phyloP scores from a whole-genome alignment of 2,113 vertebrate species.

The Plestiodon gilberti region DNA sequence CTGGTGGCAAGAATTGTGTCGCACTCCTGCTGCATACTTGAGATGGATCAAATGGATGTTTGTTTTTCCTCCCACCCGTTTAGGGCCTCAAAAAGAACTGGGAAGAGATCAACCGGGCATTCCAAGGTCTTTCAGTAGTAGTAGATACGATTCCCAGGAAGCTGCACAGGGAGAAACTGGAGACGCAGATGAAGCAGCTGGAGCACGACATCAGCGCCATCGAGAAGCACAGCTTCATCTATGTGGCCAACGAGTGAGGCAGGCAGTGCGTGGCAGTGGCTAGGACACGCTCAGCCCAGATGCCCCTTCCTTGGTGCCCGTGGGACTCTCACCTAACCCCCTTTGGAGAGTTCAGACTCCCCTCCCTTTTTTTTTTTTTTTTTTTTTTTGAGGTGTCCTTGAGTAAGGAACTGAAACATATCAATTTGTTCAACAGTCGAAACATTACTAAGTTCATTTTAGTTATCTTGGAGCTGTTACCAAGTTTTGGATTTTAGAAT shows the following conservation, averaged over 20 bases:
- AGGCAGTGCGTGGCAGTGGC: background rate
- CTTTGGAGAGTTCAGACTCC: background rate
- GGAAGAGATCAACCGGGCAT: slow-evolving; percentile 1
- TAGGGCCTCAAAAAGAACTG: slow-evolving; percentile 20
- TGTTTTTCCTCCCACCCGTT: accelerated
- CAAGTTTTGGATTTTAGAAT: background rate
- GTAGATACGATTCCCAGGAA: background rate
- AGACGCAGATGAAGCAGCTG: slow-evolving; percentile 3
- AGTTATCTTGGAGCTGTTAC: too few species aligned
- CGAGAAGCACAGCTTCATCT: background rate
- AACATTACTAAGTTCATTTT: background rate
- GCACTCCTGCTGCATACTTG: background rate
- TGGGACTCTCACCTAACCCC: accelerated
- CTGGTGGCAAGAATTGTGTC: too few species aligned
- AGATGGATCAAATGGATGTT: background rate
- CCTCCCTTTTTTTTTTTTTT: too few species aligned
- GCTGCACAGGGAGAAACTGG: slow-evolving; percentile 10
- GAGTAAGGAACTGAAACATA: background rate
- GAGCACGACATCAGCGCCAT: background rate
- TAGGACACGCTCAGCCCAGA: background rate
- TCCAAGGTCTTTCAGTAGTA: background rate
- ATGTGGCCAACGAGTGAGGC: background rate
- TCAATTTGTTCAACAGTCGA: background rate
- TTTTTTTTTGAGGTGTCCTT: too few species aligned
- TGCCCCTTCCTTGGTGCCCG: background rate